Evolutionary conservation across 2,797 vertebrate species (phyloP).

Genomic region (Rhodeus uyekii): DNA sequence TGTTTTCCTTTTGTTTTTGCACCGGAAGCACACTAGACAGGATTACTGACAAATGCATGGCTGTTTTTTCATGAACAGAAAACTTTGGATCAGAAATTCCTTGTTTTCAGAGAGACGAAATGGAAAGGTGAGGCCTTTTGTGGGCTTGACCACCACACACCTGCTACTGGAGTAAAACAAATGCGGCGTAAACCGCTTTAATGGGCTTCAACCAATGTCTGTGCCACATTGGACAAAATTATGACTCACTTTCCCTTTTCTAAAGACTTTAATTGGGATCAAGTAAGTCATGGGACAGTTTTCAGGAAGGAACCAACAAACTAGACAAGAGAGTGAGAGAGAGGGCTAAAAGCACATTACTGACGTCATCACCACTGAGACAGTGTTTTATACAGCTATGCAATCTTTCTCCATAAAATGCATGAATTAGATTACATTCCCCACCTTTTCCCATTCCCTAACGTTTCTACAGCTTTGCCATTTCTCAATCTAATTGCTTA

Average conservation of each 20-base stretch:
- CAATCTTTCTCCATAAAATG: constrained; percentile 77
- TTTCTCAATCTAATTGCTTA: constrained; percentile 64
- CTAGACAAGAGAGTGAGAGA: constrained; percentile 34
- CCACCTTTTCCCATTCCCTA: constrained; percentile 60
- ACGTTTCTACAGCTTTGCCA: constrained; percentile 51
- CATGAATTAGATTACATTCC: constrained; percentile 71
- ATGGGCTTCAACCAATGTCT: constrained; percentile 48
- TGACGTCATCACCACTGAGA: constrained; percentile 66
- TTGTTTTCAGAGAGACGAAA: constrained; percentile 25
- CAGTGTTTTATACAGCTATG: constrained; percentile 80
- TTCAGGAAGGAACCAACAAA: constrained; percentile 31
- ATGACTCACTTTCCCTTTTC: constrained; percentile 55
- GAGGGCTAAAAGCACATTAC: constrained; percentile 67
- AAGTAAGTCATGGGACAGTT: constrained; percentile 9
- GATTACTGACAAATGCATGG: constrained; percentile 47
- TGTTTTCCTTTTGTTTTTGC: constrained; percentile 56
- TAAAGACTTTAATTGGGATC: constrained; percentile 38
- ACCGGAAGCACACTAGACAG: constrained; percentile 52
- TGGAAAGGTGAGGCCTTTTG: constrained; percentile 4
- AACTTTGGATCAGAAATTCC: constrained; percentile 20
- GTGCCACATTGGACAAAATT: constrained; percentile 56
- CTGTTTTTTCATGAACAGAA: constrained; percentile 42
- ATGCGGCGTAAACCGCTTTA: constrained; percentile 18
- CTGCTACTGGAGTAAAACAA: constrained; percentile 25
- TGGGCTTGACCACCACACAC: constrained; percentile 1